Conservation (phyloP, 2,113 vertebrate genomes). For the Ancistrus triradiatus region DNA sequence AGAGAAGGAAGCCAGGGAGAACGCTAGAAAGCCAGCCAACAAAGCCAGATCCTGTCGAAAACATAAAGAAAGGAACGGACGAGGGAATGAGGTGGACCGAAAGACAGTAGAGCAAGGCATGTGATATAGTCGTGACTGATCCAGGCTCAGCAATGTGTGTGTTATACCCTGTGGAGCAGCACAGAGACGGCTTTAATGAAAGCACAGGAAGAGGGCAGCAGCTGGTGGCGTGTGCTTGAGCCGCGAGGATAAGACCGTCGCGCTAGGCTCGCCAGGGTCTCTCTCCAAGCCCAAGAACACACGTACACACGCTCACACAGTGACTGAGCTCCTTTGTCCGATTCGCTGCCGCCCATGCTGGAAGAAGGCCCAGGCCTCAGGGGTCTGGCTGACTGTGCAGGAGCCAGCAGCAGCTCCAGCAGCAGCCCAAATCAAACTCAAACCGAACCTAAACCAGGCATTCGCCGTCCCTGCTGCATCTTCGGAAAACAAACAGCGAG, state of each 20-base stretch:
- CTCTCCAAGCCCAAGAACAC: slow-evolving; percentile 45
- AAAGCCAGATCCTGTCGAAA: slow-evolving; percentile 44
- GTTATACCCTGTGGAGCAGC: slow-evolving; percentile 67
- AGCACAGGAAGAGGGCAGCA: slow-evolving; percentile 74
- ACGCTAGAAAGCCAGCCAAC: slow-evolving; percentile 39
- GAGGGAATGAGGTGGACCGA: background rate
- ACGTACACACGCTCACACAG: slow-evolving; percentile 45
- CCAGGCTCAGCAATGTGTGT: slow-evolving; percentile 59
- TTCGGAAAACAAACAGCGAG: slow-evolving; percentile 37
- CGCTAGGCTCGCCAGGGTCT: slow-evolving; percentile 63
- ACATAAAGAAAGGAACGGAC: slow-evolving; percentile 17
- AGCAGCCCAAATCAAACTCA: slow-evolving; percentile 33
- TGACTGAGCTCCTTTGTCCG: slow-evolving; percentile 75
- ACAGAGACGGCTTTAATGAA: slow-evolving; percentile 69
- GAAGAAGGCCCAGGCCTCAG: slow-evolving; percentile 62
- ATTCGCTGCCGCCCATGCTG: slow-evolving; percentile 60
- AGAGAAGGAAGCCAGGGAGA: slow-evolving; percentile 30
- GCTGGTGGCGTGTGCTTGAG: slow-evolving; percentile 79
- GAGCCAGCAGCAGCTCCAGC: slow-evolving; percentile 56
- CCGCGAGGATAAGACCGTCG: slow-evolving; percentile 76
- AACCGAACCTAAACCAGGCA: slow-evolving; percentile 24
- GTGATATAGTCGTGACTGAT: slow-evolving; percentile 54
- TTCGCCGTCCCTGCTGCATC: slow-evolving; percentile 23
- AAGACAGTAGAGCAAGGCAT: slow-evolving; percentile 16
- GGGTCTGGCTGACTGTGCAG: slow-evolving; percentile 52